Evolutionary conservation across 2,888 invertebrate species (phyloP), one percentile per base, ranked within the genome.

Genomic region (Achlya flavicornis): DNA sequence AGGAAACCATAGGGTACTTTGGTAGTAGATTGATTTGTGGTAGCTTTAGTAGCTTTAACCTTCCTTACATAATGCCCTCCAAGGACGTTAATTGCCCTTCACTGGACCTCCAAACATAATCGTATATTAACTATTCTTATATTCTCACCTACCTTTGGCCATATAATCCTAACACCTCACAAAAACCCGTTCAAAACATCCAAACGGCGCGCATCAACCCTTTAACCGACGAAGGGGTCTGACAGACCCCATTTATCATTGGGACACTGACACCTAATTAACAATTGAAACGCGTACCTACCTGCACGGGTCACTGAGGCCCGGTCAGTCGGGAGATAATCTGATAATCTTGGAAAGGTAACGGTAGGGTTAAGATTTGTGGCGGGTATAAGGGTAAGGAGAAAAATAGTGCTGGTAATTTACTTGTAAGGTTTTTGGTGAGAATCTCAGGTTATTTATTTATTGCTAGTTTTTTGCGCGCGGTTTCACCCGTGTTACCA

Each of bases 251-350:
- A 78, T 81, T 80, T 79, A 80, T 81, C 80, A 81, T 74, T 74
- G 75, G 67, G 73, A 69, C 70, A 74, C 75, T 72, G 75, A 74
- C 79, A 76, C 74, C 77, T 81, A 79, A 81, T 80, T 80, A 81
- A 81, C 80, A 79, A 81, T 80, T 81, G 80, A 80, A 80, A 76
- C 74, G 78, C 76, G 70, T 46, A 71, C 67, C 73, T 70, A 16
- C 14, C n/a, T 53, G 19, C 67, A 66, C 70, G 76, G 77, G 75
- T 77, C 76, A 74, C 66, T 73, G 70, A 73, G 53, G 19, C 53
- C 53, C 70, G 46, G 46, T 46, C 64, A 66, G n/a, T 46, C 46
- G 46, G n/a, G 64, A 72, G 77, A 74, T 79, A 74, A 78, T 76
- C 76, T 76, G 77, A 74, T 79, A 74, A 78, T 76, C 76, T 76